Conservation (phyloP, 2,797 vertebrate genomes). For the Tapera naevia region DNA sequence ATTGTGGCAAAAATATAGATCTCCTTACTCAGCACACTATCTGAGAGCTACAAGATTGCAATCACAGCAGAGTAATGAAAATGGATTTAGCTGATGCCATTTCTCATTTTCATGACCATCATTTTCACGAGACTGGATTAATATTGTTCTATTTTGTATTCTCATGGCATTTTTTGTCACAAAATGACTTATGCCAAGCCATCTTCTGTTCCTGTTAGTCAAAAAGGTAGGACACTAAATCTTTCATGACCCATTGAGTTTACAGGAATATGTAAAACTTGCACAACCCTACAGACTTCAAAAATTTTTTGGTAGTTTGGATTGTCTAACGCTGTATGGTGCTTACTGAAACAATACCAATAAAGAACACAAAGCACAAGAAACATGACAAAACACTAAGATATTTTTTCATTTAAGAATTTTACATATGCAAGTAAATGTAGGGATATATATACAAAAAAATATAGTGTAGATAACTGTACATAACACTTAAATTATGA, state of each 20-base stretch:
- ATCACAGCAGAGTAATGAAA: slow-evolving; percentile 54
- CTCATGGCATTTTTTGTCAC: slow-evolving; percentile 23
- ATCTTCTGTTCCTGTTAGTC: slow-evolving; percentile 36
- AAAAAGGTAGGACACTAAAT: not conserved
- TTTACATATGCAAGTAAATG: not conserved
- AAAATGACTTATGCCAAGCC: slow-evolving; percentile 15
- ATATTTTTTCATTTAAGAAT: too few relatives aligned
- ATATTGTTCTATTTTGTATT: slow-evolving; percentile 57
- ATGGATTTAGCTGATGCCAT: slow-evolving; percentile 48
- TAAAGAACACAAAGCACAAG: not conserved
- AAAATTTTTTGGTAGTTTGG: not conserved
- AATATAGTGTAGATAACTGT: not conserved
- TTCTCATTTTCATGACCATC: slow-evolving; percentile 62
- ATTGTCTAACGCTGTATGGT: not conserved
- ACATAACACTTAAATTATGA: not conserved
- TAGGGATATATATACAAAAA: not conserved
- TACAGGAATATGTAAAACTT: not conserved
- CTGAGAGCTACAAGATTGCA: slow-evolving; percentile 44
- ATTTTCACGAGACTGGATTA: slow-evolving; percentile 51
- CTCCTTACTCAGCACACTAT: not conserved
- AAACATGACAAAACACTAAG: not conserved
- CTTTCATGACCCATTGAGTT: not conserved
- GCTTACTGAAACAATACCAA: not conserved
- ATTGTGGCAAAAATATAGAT: slow-evolving; percentile 8
- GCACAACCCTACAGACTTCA: not conserved